Percentiles rank a stretch among this genome's conserved stretches.
Conservation (phyloP, 2,113 vertebrate genomes). For the Psammodynastes pulverulentus region DNA sequence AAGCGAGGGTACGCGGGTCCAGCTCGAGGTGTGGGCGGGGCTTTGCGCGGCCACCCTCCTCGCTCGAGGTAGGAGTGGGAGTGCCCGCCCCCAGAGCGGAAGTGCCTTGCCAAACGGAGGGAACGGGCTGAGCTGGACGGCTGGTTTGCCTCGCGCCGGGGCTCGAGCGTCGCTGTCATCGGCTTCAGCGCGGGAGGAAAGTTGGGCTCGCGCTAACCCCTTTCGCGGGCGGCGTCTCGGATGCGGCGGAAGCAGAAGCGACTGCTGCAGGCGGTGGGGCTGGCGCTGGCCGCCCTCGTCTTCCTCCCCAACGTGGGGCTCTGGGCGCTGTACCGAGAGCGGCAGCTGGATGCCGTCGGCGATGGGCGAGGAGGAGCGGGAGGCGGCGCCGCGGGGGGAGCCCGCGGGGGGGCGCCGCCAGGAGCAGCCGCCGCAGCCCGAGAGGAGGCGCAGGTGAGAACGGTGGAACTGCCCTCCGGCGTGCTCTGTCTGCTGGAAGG, state of each 20-base stretch:
- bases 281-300: conserved; percentile 83
- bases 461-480: not conserved
- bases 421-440: not conserved
- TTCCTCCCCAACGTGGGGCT: conserved; percentile 91
- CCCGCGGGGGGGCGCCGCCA: conserved; percentile 65
- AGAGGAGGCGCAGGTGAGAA: not conserved
- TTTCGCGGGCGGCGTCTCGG: conserved; percentile 47
- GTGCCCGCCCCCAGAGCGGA: conserved; percentile 62
- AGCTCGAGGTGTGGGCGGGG: not conserved
- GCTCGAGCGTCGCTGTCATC: conserved; percentile 21
- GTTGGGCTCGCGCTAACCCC: conserved; percentile 40
- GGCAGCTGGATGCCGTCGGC: conserved; percentile 80
- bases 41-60: fast-evolving
- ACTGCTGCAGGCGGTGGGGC: conserved; percentile 83
- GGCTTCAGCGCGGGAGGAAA: conserved; percentile 34
- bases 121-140: conserved; percentile 54
- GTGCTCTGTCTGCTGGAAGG: not conserved
- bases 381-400: conserved; percentile 55
- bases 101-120: conserved; percentile 64
- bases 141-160: conserved; percentile 33
- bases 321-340: conserved; percentile 89
- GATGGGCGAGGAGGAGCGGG: conserved; percentile 48
- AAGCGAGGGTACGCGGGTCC: not conserved
- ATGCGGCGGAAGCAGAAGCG: conserved; percentile 94
- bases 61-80: conserved; percentile 27